Percentiles rank a stretch among this genome's conserved stretches.
Evolutionary conservation across 2,797 vertebrate genomes (phyloP).

Genomic region (Coregonus suidteri): DNA sequence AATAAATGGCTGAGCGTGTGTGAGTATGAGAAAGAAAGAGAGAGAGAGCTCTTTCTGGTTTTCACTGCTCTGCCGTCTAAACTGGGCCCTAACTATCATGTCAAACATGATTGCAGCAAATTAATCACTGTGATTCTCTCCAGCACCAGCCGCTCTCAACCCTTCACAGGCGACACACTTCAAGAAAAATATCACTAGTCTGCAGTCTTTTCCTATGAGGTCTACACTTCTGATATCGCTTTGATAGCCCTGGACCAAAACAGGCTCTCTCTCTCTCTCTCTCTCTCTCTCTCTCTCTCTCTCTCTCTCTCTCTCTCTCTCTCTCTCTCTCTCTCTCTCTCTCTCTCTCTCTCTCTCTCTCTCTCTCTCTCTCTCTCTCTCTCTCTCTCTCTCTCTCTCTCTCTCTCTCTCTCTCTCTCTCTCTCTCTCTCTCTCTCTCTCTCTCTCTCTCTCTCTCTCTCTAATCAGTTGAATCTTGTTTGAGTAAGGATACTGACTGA

Average conservation of each 20-base stretch:
- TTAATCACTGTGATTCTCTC: constrained; percentile 54
- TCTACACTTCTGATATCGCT: constrained; percentile 44
- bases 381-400: too few species aligned
- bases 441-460: constrained; percentile 38
- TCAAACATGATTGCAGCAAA: constrained; percentile 67
- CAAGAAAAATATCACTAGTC: constrained; percentile 37
- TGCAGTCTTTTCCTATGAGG: constrained; percentile 39
- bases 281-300: constrained; percentile 30
- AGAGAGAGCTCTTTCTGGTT: constrained; percentile 43
- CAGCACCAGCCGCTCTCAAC: constrained; percentile 57
- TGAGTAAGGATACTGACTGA: constrained; percentile 59
- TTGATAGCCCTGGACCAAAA: constrained; percentile 51
- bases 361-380: too few species aligned
- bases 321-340: too few species aligned
- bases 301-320: too few species aligned
- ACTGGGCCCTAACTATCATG: constrained; percentile 58
- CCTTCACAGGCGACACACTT: constrained; percentile 51
- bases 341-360: too few species aligned
- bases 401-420: too few species aligned
- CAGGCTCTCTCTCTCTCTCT: constrained; percentile 38
- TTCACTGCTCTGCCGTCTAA: constrained; percentile 54
- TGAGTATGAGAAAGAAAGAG: not conserved
- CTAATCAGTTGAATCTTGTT: constrained; percentile 49
- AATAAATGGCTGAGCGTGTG: constrained; percentile 52
- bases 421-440: constrained; percentile 21